Conservation (phyloP, 2,888 invertebrate species). For the Danaus chrysippus region DNA sequence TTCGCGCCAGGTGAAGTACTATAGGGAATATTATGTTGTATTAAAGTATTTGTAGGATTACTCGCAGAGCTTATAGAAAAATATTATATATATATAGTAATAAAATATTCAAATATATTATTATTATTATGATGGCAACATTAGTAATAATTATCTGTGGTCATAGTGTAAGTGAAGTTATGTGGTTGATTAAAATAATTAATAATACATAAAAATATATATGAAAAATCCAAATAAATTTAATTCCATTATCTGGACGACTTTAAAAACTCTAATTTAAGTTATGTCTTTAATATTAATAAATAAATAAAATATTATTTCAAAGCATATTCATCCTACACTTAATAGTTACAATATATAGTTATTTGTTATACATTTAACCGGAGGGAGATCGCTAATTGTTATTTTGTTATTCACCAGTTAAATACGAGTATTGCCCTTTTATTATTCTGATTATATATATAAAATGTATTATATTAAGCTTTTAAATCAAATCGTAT, state of each 20-base stretch:
- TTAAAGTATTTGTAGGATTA: constrained; percentile 1
- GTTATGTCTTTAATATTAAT: not conserved
- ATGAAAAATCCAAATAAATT: too few species aligned
- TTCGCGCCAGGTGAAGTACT: constrained; percentile 50
- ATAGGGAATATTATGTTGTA: constrained; percentile 25
- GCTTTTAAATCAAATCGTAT: too few species aligned
- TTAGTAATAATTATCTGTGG: too few species aligned
- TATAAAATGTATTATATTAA: not conserved
- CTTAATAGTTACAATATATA: constrained; percentile 19
- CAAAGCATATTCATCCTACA: constrained; percentile 32
- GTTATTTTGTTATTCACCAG: constrained; percentile 46
- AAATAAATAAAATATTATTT: not conserved
- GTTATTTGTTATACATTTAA: constrained; percentile 32
- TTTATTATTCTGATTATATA: constrained; percentile 31
- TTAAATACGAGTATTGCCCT: constrained; percentile 39
- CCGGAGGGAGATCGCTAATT: constrained; percentile 47
- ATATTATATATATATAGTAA: not conserved
- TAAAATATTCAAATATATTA: not conserved
- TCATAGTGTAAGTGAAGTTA: too few species aligned
- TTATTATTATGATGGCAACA: too few species aligned
- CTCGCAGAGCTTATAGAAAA: not conserved
- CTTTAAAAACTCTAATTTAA: not conserved
- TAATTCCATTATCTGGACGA: too few species aligned
- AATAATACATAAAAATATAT: too few species aligned
- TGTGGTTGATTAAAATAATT: too few species aligned